Base-by-base conservation (phyloP, 2,797 vertebrate genomes). In the Diceros bicornis region DNA sequence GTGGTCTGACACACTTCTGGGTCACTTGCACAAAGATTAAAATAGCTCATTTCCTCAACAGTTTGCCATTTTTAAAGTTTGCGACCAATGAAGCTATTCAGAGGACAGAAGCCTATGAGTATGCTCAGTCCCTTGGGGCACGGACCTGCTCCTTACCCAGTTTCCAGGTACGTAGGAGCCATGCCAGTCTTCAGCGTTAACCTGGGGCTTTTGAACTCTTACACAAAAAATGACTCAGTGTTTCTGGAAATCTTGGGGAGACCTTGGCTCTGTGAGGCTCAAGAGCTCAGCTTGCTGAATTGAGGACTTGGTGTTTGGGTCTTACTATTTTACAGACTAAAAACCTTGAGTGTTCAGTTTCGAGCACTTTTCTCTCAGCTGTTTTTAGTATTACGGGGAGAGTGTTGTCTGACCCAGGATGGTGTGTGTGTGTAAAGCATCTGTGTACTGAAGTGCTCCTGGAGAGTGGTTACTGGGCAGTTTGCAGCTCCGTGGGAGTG, bases 21-120 rank as follows among this genome's bases (percentile, higher is more conserved):
- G 50, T 37, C 17, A 25, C 59, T 20, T 1, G 12, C 66, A 29
- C 23, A 0, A 3, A 10, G 6, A 0, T 23, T 4, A 23, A 11
- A 4, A 0, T 2, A 1, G 1, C 23, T 2, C 17, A 0, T 71
- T 6, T 62, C 74, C 77, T 92, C 74, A 7, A 25, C 90, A 99
- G 99, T 97, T 99, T 99, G 94, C 98, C 99, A 0, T 99, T 99
- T 98, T 96, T 97, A 4, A 99, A 99, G 97, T 99, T 99, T 99
- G 99, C 99, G 1, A 99, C 99, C 74, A 99, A 99, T 78, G 99
- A 99, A 98, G 99, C 99, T 0, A 99, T 99, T 97, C 99, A 99
- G 97, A 99, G 99, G 98, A 99, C 99, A 0, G 99, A 99, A 96
- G 99, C 99, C 2, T 99, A 99, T 0, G 99, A 99, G 89, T 99